A percentile compares a stretch with the other conserved stretches of the same genome.
These are phyloP conservation scores for Hippopotamus amphibius DNA, from an alignment of 2,113 vertebrate genomes.

Conservation along the genomic window DNA sequence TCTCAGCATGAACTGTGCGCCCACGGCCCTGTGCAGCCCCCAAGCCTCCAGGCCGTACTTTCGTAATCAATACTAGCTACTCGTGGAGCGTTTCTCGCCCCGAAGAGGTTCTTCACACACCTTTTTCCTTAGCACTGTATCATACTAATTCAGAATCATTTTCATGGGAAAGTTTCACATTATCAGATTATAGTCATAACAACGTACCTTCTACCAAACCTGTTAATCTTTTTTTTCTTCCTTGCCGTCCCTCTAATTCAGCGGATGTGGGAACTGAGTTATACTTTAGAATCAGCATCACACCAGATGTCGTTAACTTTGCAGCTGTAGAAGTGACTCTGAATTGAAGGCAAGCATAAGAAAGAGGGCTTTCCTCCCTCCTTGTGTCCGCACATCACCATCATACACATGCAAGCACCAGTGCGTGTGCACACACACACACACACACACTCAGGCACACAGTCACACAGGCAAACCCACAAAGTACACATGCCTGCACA, in stretches of 20 bases:
- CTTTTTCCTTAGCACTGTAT: not conserved
- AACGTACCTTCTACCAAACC: conserved; percentile 37
- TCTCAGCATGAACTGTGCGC: not conserved
- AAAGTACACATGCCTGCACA: not conserved
- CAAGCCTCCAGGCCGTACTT: not conserved
- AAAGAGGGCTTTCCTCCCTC: not conserved
- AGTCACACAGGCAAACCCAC: not conserved
- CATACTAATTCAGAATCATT: not conserved
- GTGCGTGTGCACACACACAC: not conserved
- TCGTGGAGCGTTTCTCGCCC: not conserved
- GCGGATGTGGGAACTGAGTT: not conserved
- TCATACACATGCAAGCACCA: not conserved
- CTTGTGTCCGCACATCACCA: not conserved
- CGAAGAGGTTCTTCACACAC: not conserved
- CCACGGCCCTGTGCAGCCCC: too few species aligned
- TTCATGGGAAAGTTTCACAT: not conserved
- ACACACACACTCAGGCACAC: not conserved
- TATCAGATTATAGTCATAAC: not conserved
- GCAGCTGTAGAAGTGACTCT: not conserved
- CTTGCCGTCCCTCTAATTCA: conserved; percentile 53
- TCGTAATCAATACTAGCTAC: not conserved
- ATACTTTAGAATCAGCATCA: not conserved
- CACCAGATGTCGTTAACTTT: not conserved
- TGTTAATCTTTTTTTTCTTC: conserved; percentile 37
- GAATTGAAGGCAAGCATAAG: not conserved